Base-by-base conservation (phyloP, 2,888 invertebrate species). In the Disparrhopalites patrizii region DNA sequence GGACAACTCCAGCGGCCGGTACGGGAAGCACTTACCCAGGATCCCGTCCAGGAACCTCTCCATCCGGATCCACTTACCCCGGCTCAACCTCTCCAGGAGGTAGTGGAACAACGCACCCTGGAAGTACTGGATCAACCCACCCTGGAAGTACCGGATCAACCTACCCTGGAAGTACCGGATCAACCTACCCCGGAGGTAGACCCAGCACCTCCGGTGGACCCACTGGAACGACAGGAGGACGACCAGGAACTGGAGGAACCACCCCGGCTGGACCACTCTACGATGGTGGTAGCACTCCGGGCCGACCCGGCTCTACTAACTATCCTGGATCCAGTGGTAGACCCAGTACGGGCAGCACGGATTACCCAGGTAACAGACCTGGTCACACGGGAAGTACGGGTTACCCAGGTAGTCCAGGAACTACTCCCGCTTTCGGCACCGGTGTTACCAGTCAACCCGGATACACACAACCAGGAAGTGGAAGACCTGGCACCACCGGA, bases 191-290 rank as follows among this genome's bases (percentile, higher is more conserved):
- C 61, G 18, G 40, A n/a, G 10, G 20, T 18, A 50, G 38, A 40
- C 38, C 18, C 25, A 20, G 38, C 10, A 52, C 31, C 15, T 40
- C 55, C 30, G 47, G 62, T 25, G 25, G 31, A 15, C 28, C 63
- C 43, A 31, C 60, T 20, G 60, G 60, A 15, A 60, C n/a, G 18
- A 30, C 31, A 18, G 56, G 55, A 5, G 61, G 61, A 36, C n/a
- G 13, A 15, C 47, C 62, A 43, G 50, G 13, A 15, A 50, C 62
- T 47, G 50, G 61, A 5, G 18, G 25, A 27, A 25, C 30, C 28
- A 57, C 36, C 38, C 57, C 33, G n/a, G 57, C 40, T 40, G 40
- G 40, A 40, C n/a, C n/a, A n/a, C n/a, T n/a, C n/a, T n/a, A n/a
- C n/a, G n/a, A n/a, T n/a, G n/a, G n/a, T n/a, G 40, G 40, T 18